Percentiles rank a stretch among this genome's conserved stretches.
Conservation (phyloP, 2,113 vertebrate species). For the Phylloscopus trochiloides region DNA sequence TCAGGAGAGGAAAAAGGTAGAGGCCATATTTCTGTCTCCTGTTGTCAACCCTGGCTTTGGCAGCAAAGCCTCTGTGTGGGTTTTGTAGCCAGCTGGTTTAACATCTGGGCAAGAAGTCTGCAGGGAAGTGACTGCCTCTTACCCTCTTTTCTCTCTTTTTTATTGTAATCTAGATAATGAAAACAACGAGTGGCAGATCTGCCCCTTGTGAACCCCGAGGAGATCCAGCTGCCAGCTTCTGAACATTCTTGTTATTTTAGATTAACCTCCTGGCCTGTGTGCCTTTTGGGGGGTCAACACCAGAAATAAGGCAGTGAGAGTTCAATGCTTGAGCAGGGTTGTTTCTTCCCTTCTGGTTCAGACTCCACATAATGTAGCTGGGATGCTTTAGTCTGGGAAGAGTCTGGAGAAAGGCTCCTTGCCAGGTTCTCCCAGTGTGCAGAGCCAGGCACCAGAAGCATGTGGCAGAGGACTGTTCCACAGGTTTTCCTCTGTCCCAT, state of each 20-base stretch:
- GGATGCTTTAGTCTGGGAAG: background rate
- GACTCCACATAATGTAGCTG: background rate
- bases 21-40: background rate
- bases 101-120: background rate
- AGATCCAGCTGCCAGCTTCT: background rate
- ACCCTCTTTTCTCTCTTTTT: conserved; percentile 3
- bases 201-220: background rate
- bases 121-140: background rate
- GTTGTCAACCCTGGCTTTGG: background rate
- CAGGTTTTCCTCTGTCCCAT: background rate
- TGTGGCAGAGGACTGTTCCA: background rate
- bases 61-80: background rate
- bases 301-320: background rate
- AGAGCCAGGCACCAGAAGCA: background rate
- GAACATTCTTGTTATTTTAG: conserved; percentile 12
- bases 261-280: background rate
- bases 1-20: background rate
- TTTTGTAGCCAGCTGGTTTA: background rate
- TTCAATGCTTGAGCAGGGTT: background rate
- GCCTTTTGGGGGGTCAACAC: background rate
- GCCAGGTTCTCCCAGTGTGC: background rate
- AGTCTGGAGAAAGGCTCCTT: background rate
- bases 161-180: conserved; percentile 37
- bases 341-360: background rate
- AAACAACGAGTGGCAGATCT: background rate